Evolutionary conservation across 2,797 vertebrate genomes (phyloP), one percentile per base, ranked within the genome.

Genomic region (Rhabdomys pumilio): DNA sequence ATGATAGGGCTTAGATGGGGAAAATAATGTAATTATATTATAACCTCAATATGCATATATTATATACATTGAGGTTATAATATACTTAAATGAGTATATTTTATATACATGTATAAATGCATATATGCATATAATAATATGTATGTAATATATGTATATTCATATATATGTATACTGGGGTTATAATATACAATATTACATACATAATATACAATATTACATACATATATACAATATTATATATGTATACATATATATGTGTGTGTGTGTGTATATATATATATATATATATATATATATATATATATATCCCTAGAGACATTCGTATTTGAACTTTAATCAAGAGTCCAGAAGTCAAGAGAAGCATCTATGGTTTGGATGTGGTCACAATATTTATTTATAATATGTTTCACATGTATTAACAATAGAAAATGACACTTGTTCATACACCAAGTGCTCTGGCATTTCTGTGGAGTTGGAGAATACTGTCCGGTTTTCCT

Each of bases 321-420:
- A 76, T 65, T 90, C 67, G 79, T 44, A 85, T 41, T 93, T 31
- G 69, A 77, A 59, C 10, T 20, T 65, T 63, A 89, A 80, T 41
- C 22, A 47, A 67, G 67, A 90, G 41, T 80, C 83, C 61, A 96
- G 83, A 93, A 95, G 95, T 22, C 77, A 87, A 1, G 3, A 2
- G 26, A 88, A 92, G 82, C 61, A 77, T 50, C 76, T 55, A 81
- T 44, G 72, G 76, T 84, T 85, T 90, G 73, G 94, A 80, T 95
- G 95, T 97, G 92, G 95, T 96, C 96, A 95, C 41, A 85, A 93
- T 95, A 96, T 98, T 98, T 98, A 98, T 98, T 98, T 77, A 93
- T 95, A 97, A 95, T 90, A 97, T 96, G 87, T 95, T 97, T 96
- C 94, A 97, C 85, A 97, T 80, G 91, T 84, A 96, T 97, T 98